phyloP scores from a whole-genome alignment of 2,888 invertebrate genomes.

The Sphinx pinastri region DNA sequence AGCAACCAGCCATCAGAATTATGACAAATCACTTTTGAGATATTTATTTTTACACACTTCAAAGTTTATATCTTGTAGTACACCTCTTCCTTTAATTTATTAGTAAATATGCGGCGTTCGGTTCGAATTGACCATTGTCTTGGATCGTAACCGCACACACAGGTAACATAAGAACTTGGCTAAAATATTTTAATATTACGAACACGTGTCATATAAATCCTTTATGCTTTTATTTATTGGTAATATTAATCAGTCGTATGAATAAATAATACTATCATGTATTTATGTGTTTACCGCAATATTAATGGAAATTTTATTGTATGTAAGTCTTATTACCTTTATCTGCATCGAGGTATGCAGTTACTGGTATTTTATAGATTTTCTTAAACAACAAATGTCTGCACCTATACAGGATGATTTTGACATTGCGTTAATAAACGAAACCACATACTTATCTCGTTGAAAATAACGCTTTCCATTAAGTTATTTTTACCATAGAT shows the following conservation, averaged over 20 bases:
- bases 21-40: background rate
- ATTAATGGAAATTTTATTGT: background rate
- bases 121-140: slow-evolving; percentile 66
- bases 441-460: no score
- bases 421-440: no score
- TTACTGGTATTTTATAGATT: no score
- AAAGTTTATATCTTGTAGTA: background rate
- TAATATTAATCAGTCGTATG: slow-evolving; percentile 43
- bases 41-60: background rate
- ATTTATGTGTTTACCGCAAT: background rate
- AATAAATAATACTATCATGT: slow-evolving; percentile 31
- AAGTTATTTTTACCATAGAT: no score
- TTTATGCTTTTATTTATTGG: slow-evolving; percentile 32
- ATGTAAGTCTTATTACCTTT: background rate
- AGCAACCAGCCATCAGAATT: background rate
- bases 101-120: slow-evolving; percentile 44
- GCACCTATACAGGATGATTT: no score
- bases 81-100: slow-evolving; percentile 32
- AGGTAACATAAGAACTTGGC: slow-evolving; percentile 31
- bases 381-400: no score
- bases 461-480: no score
- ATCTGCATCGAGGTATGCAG: no score
- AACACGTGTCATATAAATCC: slow-evolving; percentile 42
- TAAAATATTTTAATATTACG: slow-evolving; percentile 44
- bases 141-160: slow-evolving; percentile 32